phyloP scores from a whole-genome alignment of 1,140 invertebrate species.

The Hydropsyche tenuis region DNA sequence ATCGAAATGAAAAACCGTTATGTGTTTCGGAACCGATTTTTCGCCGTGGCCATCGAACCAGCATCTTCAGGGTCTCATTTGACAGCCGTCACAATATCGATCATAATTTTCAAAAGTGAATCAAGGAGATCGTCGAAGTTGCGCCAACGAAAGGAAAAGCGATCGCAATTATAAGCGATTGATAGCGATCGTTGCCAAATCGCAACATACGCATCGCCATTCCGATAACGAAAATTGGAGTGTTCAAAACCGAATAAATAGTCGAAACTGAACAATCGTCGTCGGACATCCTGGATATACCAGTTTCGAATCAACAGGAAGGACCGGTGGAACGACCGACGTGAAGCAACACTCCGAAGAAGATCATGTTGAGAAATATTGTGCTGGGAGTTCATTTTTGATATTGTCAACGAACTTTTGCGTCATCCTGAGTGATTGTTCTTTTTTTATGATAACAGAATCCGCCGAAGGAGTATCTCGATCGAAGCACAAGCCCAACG shows the following conservation, averaged over 20 bases:
- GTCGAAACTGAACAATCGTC: neutral
- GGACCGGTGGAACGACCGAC: neutral
- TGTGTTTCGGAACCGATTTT: too few relatives aligned
- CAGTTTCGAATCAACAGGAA: neutral
- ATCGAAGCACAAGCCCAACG: too few relatives aligned
- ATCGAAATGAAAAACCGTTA: too few relatives aligned
- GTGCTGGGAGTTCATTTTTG: too few relatives aligned
- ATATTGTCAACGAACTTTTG: constrained; percentile 8
- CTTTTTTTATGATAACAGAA: too few relatives aligned
- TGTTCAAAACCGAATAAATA: neutral
- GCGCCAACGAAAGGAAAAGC: constrained; percentile 31
- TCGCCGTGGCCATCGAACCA: too few relatives aligned
- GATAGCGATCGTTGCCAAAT: constrained; percentile 34
- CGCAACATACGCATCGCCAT: neutral
- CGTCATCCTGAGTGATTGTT: neutral
- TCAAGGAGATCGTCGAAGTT: constrained; percentile 29
- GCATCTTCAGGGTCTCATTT: too few relatives aligned
- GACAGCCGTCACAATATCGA: too few relatives aligned
- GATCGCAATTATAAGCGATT: constrained; percentile 17
- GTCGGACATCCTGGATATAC: neutral
- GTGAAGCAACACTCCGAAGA: too few relatives aligned
- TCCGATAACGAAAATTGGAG: neutral
- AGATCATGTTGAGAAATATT: too few relatives aligned
- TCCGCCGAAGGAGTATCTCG: too few relatives aligned
- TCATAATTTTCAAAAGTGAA: constrained; percentile 31